phyloP scores from a whole-genome alignment of 2,113 vertebrate genomes.

The Phrynocephalus versicolor region DNA sequence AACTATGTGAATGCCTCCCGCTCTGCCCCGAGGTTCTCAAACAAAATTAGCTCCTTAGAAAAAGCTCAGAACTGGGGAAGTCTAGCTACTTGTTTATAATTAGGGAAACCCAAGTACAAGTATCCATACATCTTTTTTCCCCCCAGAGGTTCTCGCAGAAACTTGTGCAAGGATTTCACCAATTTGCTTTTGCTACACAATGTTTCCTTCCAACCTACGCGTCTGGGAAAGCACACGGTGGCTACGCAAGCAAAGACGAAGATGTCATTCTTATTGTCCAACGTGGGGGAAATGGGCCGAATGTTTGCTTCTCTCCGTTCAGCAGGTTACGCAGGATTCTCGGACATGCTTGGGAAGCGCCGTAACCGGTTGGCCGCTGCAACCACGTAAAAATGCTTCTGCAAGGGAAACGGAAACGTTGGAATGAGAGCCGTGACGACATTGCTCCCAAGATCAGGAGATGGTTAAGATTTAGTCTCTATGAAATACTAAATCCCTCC shows the following conservation, averaged over 20 bases:
- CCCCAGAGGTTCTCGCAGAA: neutral
- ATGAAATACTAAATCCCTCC: no score
- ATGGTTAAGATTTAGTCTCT: no score
- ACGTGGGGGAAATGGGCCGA: conserved; percentile 3
- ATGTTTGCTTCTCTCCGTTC: neutral
- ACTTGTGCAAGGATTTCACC: conserved; percentile 14
- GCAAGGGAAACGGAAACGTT: conserved; percentile 45
- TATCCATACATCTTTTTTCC: neutral
- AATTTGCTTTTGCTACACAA: conserved; percentile 6
- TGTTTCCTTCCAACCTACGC: neutral
- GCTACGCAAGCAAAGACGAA: conserved; percentile 6
- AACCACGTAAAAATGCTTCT: conserved; percentile 90
- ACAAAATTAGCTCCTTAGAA: conserved; percentile 21
- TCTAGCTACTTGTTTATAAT: neutral
- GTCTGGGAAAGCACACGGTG: neutral
- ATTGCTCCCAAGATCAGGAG: neutral
- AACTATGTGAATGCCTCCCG: neutral
- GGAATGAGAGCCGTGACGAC: neutral
- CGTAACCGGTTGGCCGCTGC: conserved; percentile 86
- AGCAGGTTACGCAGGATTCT: conserved; percentile 55
- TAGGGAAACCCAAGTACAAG: neutral
- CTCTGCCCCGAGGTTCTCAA: neutral
- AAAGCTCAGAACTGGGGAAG: neutral
- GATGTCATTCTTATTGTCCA: conserved; percentile 13
- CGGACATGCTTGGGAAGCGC: conserved; percentile 75